Evolutionary conservation across 2,888 invertebrate genomes (phyloP), one percentile per base, ranked within the genome.

Genomic region (Patella depressa): DNA sequence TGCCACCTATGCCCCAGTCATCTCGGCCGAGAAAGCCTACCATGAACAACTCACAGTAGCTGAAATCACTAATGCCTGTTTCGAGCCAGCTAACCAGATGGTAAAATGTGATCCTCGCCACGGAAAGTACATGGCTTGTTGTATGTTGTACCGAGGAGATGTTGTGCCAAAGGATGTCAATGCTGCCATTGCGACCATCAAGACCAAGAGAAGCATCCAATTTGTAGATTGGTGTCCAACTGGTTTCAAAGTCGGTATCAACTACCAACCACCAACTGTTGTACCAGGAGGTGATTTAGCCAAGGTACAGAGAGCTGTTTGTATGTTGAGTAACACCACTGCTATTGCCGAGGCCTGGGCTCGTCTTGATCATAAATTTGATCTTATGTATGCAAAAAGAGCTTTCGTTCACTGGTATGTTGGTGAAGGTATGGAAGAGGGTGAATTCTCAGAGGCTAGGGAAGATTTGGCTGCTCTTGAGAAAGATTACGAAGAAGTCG

Each of bases 191-290:
- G 65, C 65, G 11, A 65, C 19, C 15, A 65, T 65, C 24, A 65
- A 65, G 65, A 65, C 65, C 65, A 65, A 65, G 19, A 65, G 65
- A 65, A 65, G 19, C 19, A 65, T 65, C 19, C 65, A 65, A 24
- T 65, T 65, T 14, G 65, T 65, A 1, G 65, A 65, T 14, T 65
- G 65, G 65, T 65, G 65, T 65, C 65, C 65, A 24, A 65, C 65
- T 24, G 65, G 65, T 19, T 65, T 65, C 11, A 65, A 65, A 19
- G 19, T 65, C 7, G 65, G 65, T 24, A 65, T 65, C 65, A 65
- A 65, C 65, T 65, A 65, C 19, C 65, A 65, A 65, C 65, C 65
- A 65, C 65, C 65, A 65, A 65, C 65, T 65, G 65, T 65, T 65
- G 65, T 65, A 65, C 65, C 65, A 19, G 65, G 65, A 65, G 65